phyloP scores from a whole-genome alignment of 2,113 vertebrate species.

The Piaya cayana region DNA sequence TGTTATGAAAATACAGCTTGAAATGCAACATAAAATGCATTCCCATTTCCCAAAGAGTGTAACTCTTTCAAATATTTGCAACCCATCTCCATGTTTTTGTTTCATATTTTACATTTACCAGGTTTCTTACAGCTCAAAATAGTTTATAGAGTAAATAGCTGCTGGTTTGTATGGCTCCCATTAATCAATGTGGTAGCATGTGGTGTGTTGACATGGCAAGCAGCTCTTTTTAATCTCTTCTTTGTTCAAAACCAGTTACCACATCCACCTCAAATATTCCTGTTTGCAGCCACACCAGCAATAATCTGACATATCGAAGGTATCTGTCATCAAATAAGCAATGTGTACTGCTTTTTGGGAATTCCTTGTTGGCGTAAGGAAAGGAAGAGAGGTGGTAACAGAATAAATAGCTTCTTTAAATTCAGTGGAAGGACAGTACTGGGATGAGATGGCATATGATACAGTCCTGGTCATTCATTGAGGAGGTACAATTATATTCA shows the following conservation, averaged over 20 bases:
- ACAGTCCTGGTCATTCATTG: not conserved
- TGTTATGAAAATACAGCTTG: not conserved
- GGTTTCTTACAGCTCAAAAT: slow-evolving; percentile 22
- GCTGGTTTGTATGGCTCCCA: not conserved
- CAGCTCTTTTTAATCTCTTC: slow-evolving; percentile 13
- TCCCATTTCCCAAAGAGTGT: not conserved
- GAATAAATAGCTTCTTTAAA: not conserved
- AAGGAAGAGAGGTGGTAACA: not conserved
- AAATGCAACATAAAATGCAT: not conserved
- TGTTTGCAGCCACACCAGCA: not conserved
- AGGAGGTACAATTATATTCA: not conserved
- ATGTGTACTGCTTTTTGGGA: not conserved
- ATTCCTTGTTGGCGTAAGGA: not conserved
- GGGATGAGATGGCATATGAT: not conserved
- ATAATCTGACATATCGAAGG: not conserved
- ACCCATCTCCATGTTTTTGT: not conserved
- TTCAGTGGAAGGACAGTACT: not conserved
- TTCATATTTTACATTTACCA: slow-evolving; percentile 2
- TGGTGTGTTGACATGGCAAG: not conserved
- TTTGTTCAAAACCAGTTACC: slow-evolving; percentile 31
- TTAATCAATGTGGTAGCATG: not conserved
- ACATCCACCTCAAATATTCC: slow-evolving; percentile 18
- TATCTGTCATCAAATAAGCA: slow-evolving; percentile 25
- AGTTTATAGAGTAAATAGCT: not conserved
- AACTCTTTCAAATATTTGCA: not conserved